Evolutionary conservation across 2,797 vertebrate genomes (phyloP), one percentile per base, ranked within the genome.

Genomic region (Acanthornis magna): DNA sequence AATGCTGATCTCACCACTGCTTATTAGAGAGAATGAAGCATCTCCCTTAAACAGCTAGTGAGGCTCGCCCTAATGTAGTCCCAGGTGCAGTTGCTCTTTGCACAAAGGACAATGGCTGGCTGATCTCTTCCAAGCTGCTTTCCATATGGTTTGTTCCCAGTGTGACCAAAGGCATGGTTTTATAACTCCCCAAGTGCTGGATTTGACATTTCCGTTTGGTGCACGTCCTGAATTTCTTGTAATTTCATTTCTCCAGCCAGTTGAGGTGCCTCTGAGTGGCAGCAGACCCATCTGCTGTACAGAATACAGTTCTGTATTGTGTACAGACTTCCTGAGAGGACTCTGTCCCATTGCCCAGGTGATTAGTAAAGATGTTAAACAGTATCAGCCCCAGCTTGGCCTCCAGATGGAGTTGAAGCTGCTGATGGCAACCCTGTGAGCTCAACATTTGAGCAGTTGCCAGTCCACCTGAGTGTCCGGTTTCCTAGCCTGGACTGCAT

Each of bases 191-290:
- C 11, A 34, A 0, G 26, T 42, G 8, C 10, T 7, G 16, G 34
- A 68, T 72, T 88, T 82, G 42, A 4, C 20, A 32, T 73, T 34
- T 85, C 2, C 4, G 5, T 76, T 48, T 53, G 29, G 7, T 79
- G 12, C 50, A 48, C 23, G 51, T 74, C 1, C 7, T 40, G 13
- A 57, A 14, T 79, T 79, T 82, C 27, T 60, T 65, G 32, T 65
- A 0, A 42, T 47, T 43, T 63, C 16, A 34, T 68, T 85, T 55
- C 45, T 82, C 4, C 4, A 85, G 32, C 2, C 25, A 72, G 36
- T 29, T 0, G 0, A 51, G 10, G 18, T 43, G 40, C 20, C 27
- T 78, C 26, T 43, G 45, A 54, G 9, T 47, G 30, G 38, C 47
- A 68, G 32, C 19, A 48, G 29, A 36, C 17, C 10, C 26, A 27